phyloP scores from a whole-genome alignment of 2,888 invertebrate species.

The Macrophya annulata region DNA sequence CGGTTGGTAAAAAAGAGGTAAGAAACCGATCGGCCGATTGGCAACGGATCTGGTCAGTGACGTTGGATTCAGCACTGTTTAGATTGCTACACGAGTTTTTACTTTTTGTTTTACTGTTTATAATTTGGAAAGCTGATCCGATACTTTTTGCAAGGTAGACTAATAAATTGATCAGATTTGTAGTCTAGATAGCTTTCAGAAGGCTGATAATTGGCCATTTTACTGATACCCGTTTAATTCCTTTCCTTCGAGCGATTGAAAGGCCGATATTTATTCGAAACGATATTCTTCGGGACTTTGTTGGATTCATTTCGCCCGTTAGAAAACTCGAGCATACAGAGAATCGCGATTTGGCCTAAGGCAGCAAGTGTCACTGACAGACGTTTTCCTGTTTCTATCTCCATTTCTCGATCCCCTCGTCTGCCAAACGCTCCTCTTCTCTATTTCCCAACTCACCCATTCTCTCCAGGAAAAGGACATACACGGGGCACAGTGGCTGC shows the following conservation, averaged over 20 bases:
- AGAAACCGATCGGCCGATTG: slow-evolving; percentile 3
- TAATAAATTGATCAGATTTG: slow-evolving; percentile 4
- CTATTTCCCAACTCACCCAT: neutral
- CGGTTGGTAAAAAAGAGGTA: neutral
- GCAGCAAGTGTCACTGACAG: slow-evolving; percentile 41
- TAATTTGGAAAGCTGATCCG: neutral
- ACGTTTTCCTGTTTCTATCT: slow-evolving; percentile 32
- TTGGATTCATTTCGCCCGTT: neutral
- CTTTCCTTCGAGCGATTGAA: neutral
- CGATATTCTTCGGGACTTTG: slow-evolving; percentile 8
- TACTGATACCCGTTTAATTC: neutral
- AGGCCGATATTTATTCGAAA: neutral
- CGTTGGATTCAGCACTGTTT: neutral
- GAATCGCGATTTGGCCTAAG: slow-evolving; percentile 14
- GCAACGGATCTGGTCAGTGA: neutral
- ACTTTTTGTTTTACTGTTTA: neutral
- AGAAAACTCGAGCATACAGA: neutral
- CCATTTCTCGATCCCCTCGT: neutral
- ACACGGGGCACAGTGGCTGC: neutral
- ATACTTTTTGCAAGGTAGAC: neutral
- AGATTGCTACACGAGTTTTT: neutral
- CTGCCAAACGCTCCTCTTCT: slow-evolving; percentile 5
- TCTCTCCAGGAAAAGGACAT: slow-evolving; percentile 10
- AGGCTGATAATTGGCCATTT: neutral
- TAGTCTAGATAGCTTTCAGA: neutral